Base-by-base conservation (phyloP, 1,140 invertebrate genomes). In the Tigriopus japonicus region DNA sequence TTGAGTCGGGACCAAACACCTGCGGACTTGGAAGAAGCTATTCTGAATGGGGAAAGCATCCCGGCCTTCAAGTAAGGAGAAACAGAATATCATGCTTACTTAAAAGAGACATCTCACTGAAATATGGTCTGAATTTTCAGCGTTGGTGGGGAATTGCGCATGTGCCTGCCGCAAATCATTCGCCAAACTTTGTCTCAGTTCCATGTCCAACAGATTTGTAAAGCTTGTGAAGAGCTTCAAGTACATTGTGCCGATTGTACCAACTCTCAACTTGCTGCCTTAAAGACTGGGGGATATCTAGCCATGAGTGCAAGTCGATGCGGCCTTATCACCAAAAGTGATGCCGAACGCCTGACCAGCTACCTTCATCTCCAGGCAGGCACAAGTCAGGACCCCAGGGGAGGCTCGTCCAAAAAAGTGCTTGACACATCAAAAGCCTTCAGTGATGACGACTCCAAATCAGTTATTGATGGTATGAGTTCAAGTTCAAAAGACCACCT, bases 241-340 rank as follows among this genome's bases (percentile, higher is more conserved):
- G 96, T 98, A 63, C 94, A 86, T 71, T 94, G 89, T 70, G 92
- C 90, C 42, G 78, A 86, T 52, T 96, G 91, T 71, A 92, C 86
- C 45, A 79, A 81, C 13, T 87, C 90, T 68, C 93, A 98, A 73
- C 73, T 97, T 66, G 84, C 92, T 66, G 84, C 87, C 68, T 77
- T 98, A 21, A 96, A 93, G 72, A 77, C 80, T 41, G 82, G 82
- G 28, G 83, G 84, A 23, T 86, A 93, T 52, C 71, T 96, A 69
- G 92, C 91, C 9, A 75, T 78, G 13, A 83, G 78, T 66, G 90
- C 89, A 21, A 71, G 71, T 0, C 65, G 64, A 41, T 96, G 91
- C 75, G 93, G 93, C 13, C 78, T 98, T 45, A 95, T 98, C 69
- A 97, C 91, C 17, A 90, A 95, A 73, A 94, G 92, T 42, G 91